These are phyloP conservation scores for Caerostris darwini DNA, from an alignment of 1,140 invertebrate genomes.

Conservation along the genomic window DNA sequence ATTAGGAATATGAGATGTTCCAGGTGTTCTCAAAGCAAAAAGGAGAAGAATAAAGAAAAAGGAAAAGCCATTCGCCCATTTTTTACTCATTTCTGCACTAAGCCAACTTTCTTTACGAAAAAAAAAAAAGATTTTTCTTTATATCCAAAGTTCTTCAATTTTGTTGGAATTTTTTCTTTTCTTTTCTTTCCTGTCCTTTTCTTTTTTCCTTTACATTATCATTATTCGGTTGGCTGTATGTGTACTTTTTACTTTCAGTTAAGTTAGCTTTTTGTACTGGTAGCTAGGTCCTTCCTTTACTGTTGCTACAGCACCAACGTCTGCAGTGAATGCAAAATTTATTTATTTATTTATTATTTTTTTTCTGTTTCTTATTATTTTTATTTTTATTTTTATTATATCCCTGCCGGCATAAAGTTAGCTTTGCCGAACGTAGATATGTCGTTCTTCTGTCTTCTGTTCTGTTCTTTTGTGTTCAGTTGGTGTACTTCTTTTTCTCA, in stretches of 20 bases:
- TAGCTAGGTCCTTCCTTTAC: constrained; percentile 9
- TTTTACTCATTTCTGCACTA: constrained; percentile 38
- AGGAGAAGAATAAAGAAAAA: not conserved
- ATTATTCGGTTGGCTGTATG: constrained; percentile 6
- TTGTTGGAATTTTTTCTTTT: not conserved
- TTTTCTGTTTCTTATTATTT: not conserved
- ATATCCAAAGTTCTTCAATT: constrained; percentile 41
- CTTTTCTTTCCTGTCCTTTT: not conserved
- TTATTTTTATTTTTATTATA: not conserved
- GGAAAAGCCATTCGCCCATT: not conserved
- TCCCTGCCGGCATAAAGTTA: not conserved
- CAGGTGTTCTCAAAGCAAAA: constrained; percentile 14
- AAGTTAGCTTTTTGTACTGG: constrained; percentile 48
- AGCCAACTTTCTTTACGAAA: constrained; percentile 13
- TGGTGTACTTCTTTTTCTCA: not conserved
- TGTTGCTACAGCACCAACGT: not conserved
- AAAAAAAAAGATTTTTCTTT: constrained; percentile 40
- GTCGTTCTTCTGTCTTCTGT: not conserved
- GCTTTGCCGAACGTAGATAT: constrained; percentile 23
- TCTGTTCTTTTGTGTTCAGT: not conserved
- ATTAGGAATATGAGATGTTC: constrained; percentile 56
- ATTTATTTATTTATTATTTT: not conserved
- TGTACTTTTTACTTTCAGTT: constrained; percentile 27
- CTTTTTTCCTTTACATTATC: constrained; percentile 1
- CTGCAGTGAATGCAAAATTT: constrained; percentile 49